Percentiles rank a stretch among this genome's conserved stretches.
These are phyloP conservation scores for Euphydryas editha DNA, from an alignment of 2,888 invertebrate species.

Conservation along the genomic window DNA sequence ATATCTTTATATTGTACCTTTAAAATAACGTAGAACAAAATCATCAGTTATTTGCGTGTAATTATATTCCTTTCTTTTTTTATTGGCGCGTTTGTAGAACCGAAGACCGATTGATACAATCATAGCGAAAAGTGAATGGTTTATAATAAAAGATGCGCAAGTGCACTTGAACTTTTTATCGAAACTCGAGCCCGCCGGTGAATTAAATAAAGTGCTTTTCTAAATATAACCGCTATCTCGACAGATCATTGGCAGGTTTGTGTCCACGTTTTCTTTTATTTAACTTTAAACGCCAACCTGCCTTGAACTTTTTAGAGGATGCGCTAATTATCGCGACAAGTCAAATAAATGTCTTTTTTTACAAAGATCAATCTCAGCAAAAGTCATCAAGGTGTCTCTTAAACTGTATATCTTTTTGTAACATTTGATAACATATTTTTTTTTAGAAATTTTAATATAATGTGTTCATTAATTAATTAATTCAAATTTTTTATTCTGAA, in stretches of 20 bases:
- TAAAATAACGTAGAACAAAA: background rate
- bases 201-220: constrained; percentile 81
- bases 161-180: constrained; percentile 74
- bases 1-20: background rate
- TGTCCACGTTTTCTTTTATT: constrained; percentile 59
- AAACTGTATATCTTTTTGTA: too few species aligned
- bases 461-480: too few species aligned
- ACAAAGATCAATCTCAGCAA: too few species aligned
- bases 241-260: constrained; percentile 81
- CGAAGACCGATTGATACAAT: constrained; percentile 69
- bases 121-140: constrained; percentile 78
- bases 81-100: constrained; percentile 21
- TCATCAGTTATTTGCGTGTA: constrained; percentile 1
- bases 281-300: constrained; percentile 49
- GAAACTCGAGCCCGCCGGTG: constrained; percentile 75
- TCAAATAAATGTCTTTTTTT: too few species aligned
- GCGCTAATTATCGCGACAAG: too few species aligned
- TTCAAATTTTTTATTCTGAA: too few species aligned
- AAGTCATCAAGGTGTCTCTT: too few species aligned
- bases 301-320: too few species aligned
- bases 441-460: too few species aligned
- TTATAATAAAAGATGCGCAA: constrained; percentile 75
- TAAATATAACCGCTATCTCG: constrained; percentile 82
- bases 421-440: too few species aligned
- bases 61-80: constrained; percentile 12